Percentiles rank a stretch among this genome's conserved stretches.
phyloP scores from a whole-genome alignment of 2,888 invertebrate genomes.

The Pseudoips prasinana region DNA sequence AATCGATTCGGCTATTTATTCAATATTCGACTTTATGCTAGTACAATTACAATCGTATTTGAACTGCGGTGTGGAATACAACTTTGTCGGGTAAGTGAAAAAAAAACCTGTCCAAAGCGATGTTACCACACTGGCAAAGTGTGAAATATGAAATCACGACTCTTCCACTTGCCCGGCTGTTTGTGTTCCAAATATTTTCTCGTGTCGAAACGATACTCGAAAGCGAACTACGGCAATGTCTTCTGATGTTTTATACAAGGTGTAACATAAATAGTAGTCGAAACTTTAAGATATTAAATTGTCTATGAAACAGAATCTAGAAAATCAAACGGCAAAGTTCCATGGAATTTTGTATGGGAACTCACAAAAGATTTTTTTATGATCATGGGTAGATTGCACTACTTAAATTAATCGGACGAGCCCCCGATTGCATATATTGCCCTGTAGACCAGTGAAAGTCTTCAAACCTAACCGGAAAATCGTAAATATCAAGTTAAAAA shows the following conservation, averaged over 20 bases:
- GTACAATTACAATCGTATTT: constrained; percentile 26
- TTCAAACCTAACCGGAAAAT: too few relatives aligned
- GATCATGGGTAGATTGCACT: too few relatives aligned
- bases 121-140: constrained; percentile 72
- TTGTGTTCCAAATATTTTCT: constrained; percentile 78
- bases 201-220: constrained; percentile 68
- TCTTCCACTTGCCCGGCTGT: constrained; percentile 69
- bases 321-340: too few relatives aligned
- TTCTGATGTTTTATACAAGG: constrained; percentile 52
- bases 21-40: constrained; percentile 28
- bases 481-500: too few relatives aligned
- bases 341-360: too few relatives aligned
- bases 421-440: too few relatives aligned
- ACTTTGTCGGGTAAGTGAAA: constrained; percentile 49
- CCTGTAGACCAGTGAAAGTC: too few relatives aligned
- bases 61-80: constrained; percentile 21
- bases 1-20: constrained; percentile 17
- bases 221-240: constrained; percentile 50
- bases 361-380: too few relatives aligned
- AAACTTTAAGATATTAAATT: too few relatives aligned
- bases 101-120: constrained; percentile 67
- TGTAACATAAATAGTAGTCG: too few relatives aligned
- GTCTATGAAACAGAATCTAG: too few relatives aligned
- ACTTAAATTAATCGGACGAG: too few relatives aligned
- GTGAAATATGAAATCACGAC: constrained; percentile 82